Conservation (phyloP, 2,113 vertebrate genomes). For the Hippoglossus stenolepis region DNA sequence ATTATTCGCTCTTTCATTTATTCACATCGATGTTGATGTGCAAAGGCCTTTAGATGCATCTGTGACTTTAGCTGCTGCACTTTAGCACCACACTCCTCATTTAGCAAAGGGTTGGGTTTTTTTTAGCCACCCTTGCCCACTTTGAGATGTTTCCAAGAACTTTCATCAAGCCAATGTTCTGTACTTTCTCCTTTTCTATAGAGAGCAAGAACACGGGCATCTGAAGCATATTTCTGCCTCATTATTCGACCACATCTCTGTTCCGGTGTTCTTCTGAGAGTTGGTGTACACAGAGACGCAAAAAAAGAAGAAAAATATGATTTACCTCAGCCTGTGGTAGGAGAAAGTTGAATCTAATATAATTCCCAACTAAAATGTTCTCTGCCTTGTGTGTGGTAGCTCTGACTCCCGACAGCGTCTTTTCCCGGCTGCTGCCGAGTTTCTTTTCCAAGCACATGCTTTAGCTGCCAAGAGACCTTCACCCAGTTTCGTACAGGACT, state of each 20-base stretch:
- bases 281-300: slow-evolving; percentile 23
- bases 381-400: neutral
- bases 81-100: no score
- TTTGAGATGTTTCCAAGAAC: neutral
- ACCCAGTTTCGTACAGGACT: slow-evolving; percentile 14
- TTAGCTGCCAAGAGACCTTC: slow-evolving; percentile 29
- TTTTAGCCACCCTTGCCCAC: no score
- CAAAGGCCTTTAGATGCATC: no score
- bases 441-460: neutral
- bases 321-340: slow-evolving; percentile 3
- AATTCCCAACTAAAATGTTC: slow-evolving; percentile 19
- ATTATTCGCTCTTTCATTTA: no score
- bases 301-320: neutral
- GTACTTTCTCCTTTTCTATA: neutral
- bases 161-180: neutral
- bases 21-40: no score
- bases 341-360: slow-evolving; percentile 7
- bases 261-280: slow-evolving; percentile 1
- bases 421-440: neutral
- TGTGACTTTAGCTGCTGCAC: no score
- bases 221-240: neutral
- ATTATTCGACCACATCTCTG: neutral
- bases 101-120: no score
- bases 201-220: neutral
- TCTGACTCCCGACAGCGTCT: neutral